A percentile compares a stretch with the other conserved stretches of the same genome.
phyloP scores from a whole-genome alignment of 2,797 vertebrate genomes.

The Anniella stebbinsi region DNA sequence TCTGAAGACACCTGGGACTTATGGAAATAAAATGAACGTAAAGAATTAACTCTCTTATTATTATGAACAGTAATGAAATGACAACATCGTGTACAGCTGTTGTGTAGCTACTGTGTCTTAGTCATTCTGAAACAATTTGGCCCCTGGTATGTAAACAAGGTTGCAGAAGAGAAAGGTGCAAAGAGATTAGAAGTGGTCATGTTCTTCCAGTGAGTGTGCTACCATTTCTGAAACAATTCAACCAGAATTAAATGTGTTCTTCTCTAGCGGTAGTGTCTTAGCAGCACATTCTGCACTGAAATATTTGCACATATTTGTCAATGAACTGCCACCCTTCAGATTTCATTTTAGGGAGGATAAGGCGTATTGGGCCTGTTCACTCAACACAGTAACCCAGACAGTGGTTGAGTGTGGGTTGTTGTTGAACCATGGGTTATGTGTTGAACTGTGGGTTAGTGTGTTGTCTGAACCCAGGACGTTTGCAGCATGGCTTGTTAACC shows the following conservation, averaged over 20 bases:
- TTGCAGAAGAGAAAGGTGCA: neutral
- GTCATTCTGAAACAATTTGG: neutral
- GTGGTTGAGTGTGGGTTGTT: no score
- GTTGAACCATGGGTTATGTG: no score
- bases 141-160: neutral
- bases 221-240: neutral
- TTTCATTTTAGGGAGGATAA: neutral
- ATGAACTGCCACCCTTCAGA: neutral
- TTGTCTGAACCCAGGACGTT: no score
- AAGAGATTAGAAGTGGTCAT: neutral
- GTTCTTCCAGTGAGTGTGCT: neutral
- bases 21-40: constrained; percentile 6
- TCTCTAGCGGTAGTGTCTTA: neutral
- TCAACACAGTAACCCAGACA: no score
- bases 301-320: neutral
- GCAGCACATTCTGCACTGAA: neutral
- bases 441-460: no score
- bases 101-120: neutral
- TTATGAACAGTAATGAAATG: constrained; percentile 15
- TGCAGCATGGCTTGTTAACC: no score
- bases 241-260: neutral
- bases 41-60: fast-evolving
- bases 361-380: no score
- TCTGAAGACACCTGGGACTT: constrained; percentile 14
- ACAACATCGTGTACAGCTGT: neutral